A percentile compares a stretch with the other conserved stretches of the same genome.
Evolutionary conservation across 2,113 vertebrate genomes (phyloP).

Genomic region (Nansenia antarctica): DNA sequence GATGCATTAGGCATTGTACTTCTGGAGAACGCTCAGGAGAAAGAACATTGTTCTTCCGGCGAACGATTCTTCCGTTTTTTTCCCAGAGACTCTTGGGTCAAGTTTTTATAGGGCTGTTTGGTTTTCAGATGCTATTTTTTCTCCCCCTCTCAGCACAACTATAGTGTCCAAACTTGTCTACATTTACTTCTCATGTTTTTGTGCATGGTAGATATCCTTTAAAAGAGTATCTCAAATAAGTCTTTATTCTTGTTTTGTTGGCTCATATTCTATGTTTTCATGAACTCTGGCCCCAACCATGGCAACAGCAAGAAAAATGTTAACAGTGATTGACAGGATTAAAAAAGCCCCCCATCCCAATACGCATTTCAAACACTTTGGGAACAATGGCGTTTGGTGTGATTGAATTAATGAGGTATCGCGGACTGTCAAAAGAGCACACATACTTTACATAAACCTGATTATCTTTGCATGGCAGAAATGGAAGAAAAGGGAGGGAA

Average conservation of each 20-base stretch:
- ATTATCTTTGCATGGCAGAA: slow-evolving; percentile 99
- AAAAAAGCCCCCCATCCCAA: slow-evolving; percentile 88
- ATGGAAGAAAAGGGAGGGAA: slow-evolving; percentile 76
- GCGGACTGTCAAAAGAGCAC: slow-evolving; percentile 99
- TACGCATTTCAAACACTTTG: slow-evolving; percentile 99
- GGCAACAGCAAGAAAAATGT: slow-evolving; percentile 99
- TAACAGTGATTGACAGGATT: slow-evolving; percentile 99
- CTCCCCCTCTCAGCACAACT: slow-evolving; percentile 83
- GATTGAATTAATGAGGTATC: slow-evolving; percentile 99
- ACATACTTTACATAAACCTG: slow-evolving; percentile 99
- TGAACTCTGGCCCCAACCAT: slow-evolving; percentile 99
- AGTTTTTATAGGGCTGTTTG: slow-evolving; percentile 97
- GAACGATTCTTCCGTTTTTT: slow-evolving; percentile 93
- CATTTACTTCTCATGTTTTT: slow-evolving; percentile 97
- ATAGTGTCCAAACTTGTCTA: slow-evolving; percentile 96
- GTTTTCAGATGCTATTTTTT: slow-evolving; percentile 91
- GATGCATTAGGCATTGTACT: slow-evolving; percentile 90
- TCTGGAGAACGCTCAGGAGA: slow-evolving; percentile 82
- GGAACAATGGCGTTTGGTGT: slow-evolving; percentile 98
- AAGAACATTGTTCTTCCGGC: slow-evolving; percentile 89
- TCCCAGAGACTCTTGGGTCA: slow-evolving; percentile 99
- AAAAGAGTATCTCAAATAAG: slow-evolving; percentile 95
- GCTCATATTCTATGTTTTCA: slow-evolving; percentile 98
- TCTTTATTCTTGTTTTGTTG: slow-evolving; percentile 99
- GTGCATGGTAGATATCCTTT: slow-evolving; percentile 97